Percentiles rank a stretch among this genome's conserved stretches.
Evolutionary conservation across 2,888 invertebrate genomes (phyloP).

Genomic region (Cryptus armator): DNA sequence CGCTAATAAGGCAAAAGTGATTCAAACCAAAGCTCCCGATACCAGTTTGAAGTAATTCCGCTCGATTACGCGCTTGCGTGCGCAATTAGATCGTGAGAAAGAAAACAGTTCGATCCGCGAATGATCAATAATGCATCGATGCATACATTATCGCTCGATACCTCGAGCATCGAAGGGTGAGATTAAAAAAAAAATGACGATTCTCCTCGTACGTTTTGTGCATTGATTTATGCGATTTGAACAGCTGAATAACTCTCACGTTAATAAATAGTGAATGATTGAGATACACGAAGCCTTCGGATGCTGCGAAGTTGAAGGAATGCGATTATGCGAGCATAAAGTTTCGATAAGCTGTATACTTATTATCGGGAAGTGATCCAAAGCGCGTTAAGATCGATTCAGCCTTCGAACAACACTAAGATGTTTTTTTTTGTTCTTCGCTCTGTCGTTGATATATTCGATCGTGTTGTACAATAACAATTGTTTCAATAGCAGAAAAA

Average conservation of each 20-base stretch:
- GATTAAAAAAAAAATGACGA: slow-evolving; percentile 27
- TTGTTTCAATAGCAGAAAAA: not conserved
- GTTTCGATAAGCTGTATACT: slow-evolving; percentile 8
- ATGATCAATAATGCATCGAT: slow-evolving; percentile 28
- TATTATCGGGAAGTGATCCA: slow-evolving; percentile 4
- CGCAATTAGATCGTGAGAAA: slow-evolving; percentile 4
- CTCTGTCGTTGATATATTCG: not conserved
- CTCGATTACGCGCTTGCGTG: not conserved
- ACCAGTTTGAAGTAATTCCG: not conserved
- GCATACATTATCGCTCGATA: not conserved
- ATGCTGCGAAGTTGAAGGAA: slow-evolving; percentile 28
- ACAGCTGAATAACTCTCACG: slow-evolving; percentile 33
- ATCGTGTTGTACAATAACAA: not conserved
- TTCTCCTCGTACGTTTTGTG: slow-evolving; percentile 38
- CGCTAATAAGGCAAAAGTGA: slow-evolving; percentile 9
- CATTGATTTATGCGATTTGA: slow-evolving; percentile 48
- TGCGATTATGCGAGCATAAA: slow-evolving; percentile 24
- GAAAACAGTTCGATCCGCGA: slow-evolving; percentile 1
- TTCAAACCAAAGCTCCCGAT: slow-evolving; percentile 7
- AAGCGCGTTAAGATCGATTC: not conserved
- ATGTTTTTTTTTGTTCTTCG: not conserved
- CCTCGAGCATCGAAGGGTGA: not conserved
- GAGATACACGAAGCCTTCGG: slow-evolving; percentile 10
- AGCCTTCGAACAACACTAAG: not conserved
- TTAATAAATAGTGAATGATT: not conserved